Percentiles rank a stretch among this genome's conserved stretches.
phyloP scores from a whole-genome alignment of 2,888 invertebrate genomes.

The Chamaedrilus cognettii region DNA sequence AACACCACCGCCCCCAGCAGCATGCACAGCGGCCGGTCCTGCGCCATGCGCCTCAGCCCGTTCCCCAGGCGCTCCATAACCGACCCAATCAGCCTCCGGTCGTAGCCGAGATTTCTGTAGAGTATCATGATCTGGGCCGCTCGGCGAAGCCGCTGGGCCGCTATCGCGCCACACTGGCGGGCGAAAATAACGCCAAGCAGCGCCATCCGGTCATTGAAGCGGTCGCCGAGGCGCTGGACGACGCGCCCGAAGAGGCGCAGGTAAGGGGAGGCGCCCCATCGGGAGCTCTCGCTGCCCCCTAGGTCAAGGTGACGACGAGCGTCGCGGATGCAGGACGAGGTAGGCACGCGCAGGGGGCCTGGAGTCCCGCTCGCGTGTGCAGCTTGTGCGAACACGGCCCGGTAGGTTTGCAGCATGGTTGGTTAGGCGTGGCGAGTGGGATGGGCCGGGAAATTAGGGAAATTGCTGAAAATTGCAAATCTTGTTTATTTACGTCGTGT shows the following conservation, averaged over 20 bases:
- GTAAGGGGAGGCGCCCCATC: too few relatives aligned
- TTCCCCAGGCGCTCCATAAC: constrained; percentile 38
- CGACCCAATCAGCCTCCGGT: constrained; percentile 36
- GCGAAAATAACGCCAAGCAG: constrained; percentile 36
- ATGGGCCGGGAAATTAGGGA: too few relatives aligned
- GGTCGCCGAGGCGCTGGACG: neutral
- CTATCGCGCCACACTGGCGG: constrained; percentile 48
- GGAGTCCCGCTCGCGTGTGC: too few relatives aligned
- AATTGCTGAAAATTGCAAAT: too few relatives aligned
- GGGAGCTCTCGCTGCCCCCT: too few relatives aligned
- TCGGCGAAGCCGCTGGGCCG: constrained; percentile 45
- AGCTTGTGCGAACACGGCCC: too few relatives aligned
- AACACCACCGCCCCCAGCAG: constrained; percentile 44
- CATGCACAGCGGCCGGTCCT: constrained; percentile 36
- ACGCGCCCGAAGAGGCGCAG: neutral
- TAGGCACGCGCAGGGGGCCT: too few relatives aligned
- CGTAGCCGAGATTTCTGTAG: constrained; percentile 47
- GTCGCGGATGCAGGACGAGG: too few relatives aligned
- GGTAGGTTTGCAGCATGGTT: too few relatives aligned
- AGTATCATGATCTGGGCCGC: constrained; percentile 43
- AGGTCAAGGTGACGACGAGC: too few relatives aligned
- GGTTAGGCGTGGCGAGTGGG: too few relatives aligned
- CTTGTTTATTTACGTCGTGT: too few relatives aligned
- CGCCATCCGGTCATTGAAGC: constrained; percentile 14
- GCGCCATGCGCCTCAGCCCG: constrained; percentile 25